Base-by-base conservation (phyloP, 2,888 invertebrate genomes). In the Drosophila eohydei region DNA sequence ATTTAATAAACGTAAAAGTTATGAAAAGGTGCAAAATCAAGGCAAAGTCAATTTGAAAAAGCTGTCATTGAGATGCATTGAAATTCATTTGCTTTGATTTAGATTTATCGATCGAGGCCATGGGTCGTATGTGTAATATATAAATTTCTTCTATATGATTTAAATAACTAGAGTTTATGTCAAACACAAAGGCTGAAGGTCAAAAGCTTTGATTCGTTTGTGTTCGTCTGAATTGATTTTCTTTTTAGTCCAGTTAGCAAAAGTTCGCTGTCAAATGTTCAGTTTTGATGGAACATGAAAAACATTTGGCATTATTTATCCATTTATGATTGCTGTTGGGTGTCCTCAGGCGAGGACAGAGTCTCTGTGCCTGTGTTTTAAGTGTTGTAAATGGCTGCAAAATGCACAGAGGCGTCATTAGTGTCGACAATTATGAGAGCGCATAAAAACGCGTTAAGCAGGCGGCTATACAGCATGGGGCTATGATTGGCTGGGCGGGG, bases 341-440 rank as follows among this genome's bases (percentile, higher is more conserved):
- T 41, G n/a, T 14, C n/a, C 41, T 26, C n/a, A 43, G 34, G 6
- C 32, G 63, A 26, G 48, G 14, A 41, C n/a, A 44, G 51, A 65
- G 50, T 32, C 57, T 34, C 32, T 78, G 30, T 4, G 30, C 0
- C 28, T 11, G 8, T 46, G 14, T 40, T 58, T 40, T 46, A 48
- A 71, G 74, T 69, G 58, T 63, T 77, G 54, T 59, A 68, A 63
- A 55, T 59, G 51, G 43, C 51, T 54, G 50, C 61, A 56, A 51
- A 51, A 63, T 46, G 48, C 74, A 69, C 65, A 77, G 65, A 80
- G 73, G 62, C 63, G 63, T 80, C 80, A 78, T 80, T 78, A 78
- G 77, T 71, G 77, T 44, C 58, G 76, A 78, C 80, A 78, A 78
- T 78, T 78, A 78, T 78, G 77, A 80, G 80, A 66, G 76, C 57